phyloP scores from a whole-genome alignment of 2,797 vertebrate species.

The Gallinago stenura region DNA sequence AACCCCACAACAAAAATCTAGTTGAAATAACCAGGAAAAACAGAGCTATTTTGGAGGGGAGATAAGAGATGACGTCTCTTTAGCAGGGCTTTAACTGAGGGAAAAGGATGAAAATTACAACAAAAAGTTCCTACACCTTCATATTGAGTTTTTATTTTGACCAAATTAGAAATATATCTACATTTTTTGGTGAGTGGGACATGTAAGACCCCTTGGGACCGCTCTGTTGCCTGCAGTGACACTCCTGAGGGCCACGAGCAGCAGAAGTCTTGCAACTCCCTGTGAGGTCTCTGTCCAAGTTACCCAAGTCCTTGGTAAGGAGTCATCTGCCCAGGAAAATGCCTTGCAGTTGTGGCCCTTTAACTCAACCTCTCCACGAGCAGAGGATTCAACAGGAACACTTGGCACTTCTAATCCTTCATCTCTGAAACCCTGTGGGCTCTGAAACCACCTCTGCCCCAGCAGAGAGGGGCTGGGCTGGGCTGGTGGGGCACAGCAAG shows the following conservation, averaged over 20 bases:
- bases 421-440: background rate
- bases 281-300: background rate
- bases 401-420: background rate
- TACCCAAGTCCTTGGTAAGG: accelerated
- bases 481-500: background rate
- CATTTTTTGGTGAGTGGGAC: background rate
- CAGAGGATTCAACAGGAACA: background rate
- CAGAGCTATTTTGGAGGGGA: background rate
- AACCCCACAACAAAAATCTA: background rate
- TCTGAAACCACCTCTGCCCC: background rate
- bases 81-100: background rate
- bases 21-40: background rate
- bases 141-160: background rate
- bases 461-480: background rate
- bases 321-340: background rate
- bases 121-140: background rate
- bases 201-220: background rate
- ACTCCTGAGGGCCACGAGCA: accelerated
- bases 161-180: background rate
- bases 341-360: background rate
- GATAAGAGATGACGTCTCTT: background rate
- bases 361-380: background rate
- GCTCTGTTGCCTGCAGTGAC: background rate
- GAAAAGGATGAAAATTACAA: background rate
- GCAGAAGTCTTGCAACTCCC: background rate